A percentile compares a stretch with the other conserved stretches of the same genome.
phyloP scores from a whole-genome alignment of 2,113 vertebrate species.

The Phaetusa simplex region DNA sequence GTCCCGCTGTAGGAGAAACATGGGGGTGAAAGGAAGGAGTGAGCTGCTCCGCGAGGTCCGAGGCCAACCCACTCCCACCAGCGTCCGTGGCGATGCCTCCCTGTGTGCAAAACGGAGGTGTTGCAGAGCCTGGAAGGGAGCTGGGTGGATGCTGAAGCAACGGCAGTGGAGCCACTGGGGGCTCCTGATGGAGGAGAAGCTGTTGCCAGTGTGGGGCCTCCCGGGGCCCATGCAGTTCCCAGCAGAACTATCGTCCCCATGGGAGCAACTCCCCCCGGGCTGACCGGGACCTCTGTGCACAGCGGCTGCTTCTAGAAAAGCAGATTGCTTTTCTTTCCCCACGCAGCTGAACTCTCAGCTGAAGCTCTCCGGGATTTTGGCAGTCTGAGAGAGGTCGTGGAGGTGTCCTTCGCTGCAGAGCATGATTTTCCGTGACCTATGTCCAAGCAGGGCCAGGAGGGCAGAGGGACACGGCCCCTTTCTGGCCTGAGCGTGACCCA shows the following conservation, averaged over 20 bases:
- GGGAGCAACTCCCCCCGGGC: neutral
- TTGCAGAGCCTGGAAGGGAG: neutral
- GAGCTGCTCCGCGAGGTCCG: rapidly evolving
- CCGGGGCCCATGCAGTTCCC: rapidly evolving
- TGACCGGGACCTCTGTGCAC: neutral
- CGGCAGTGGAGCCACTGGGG: neutral
- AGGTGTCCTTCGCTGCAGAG: neutral
- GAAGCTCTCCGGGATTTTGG: neutral
- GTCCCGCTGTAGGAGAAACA: neutral
- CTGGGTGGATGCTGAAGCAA: neutral
- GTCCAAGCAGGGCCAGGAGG: neutral
- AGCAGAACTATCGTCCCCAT: neutral
- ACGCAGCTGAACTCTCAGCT: neutral
- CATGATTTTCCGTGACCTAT: rapidly evolving
- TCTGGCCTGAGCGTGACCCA: rapidly evolving
- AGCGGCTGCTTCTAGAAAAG: neutral
- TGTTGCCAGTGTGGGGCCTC: neutral
- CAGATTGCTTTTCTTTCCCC: neutral
- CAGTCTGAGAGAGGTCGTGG: neutral
- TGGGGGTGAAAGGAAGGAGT: neutral
- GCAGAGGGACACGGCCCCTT: neutral
- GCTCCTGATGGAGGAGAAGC: neutral
- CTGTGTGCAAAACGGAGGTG: rapidly evolving
- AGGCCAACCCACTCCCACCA: neutral
- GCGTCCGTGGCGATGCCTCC: neutral